These are phyloP conservation scores for Epinephelus cyanopodus DNA, from an alignment of 2,113 vertebrate genomes.

Conservation along the genomic window DNA sequence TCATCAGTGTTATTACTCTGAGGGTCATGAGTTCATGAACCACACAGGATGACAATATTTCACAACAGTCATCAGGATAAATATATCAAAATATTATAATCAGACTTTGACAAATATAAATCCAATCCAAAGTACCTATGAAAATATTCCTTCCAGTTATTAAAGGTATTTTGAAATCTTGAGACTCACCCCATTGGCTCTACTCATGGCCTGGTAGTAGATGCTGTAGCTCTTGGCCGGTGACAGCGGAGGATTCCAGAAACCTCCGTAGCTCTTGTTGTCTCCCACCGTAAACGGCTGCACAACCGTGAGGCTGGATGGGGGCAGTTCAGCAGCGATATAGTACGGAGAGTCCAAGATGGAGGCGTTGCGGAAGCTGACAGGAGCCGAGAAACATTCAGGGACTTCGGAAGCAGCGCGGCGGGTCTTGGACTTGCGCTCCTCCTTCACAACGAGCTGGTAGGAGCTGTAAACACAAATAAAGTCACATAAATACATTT, in stretches of 20 bases:
- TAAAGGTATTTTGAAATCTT: neutral
- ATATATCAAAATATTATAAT: neutral
- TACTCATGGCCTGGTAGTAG: slow-evolving; percentile 97
- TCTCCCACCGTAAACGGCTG: slow-evolving; percentile 97
- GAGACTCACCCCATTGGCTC: slow-evolving; percentile 93
- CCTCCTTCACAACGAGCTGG: slow-evolving; percentile 96
- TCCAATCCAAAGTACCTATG: neutral
- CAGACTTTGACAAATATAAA: too few species aligned
- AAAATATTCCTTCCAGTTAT: neutral
- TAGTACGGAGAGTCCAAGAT: slow-evolving; percentile 91
- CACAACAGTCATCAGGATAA: too few species aligned
- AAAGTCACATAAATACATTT: neutral
- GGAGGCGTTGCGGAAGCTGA: slow-evolving; percentile 95
- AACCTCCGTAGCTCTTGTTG: slow-evolving; percentile 97
- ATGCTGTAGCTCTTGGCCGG: slow-evolving; percentile 98
- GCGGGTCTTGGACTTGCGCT: slow-evolving; percentile 91
- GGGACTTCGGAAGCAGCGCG: slow-evolving; percentile 91
- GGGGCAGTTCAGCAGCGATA: slow-evolving; percentile 94
- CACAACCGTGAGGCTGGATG: slow-evolving; percentile 89
- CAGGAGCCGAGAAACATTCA: slow-evolving; percentile 92
- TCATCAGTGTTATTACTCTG: too few species aligned
- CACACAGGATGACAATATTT: too few species aligned
- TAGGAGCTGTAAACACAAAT: slow-evolving; percentile 87
- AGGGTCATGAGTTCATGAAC: too few species aligned
- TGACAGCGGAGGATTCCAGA: slow-evolving; percentile 96